phyloP scores from a whole-genome alignment of 2,797 vertebrate genomes.

The Brachymystax lenok region DNA sequence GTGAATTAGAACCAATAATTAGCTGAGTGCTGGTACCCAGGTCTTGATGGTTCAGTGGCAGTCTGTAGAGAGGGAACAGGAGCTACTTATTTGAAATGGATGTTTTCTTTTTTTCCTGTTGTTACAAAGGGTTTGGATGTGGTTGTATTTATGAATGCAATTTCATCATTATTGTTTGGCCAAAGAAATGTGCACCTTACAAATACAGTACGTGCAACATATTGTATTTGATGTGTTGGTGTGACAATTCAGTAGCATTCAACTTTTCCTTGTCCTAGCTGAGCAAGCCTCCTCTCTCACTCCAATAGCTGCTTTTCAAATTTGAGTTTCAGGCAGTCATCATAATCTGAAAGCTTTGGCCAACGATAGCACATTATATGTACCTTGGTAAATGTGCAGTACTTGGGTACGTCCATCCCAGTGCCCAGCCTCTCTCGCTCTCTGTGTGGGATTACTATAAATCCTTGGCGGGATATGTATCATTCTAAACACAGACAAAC shows the following conservation, averaged over 20 bases:
- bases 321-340: not conserved
- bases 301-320: not conserved
- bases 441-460: not conserved
- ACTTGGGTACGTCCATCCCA: not conserved
- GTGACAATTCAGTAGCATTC: not conserved
- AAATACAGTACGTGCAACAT: not conserved
- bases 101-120: constrained; percentile 54
- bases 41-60: constrained; percentile 75
- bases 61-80: constrained; percentile 58
- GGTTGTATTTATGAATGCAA: not conserved
- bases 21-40: constrained; percentile 76
- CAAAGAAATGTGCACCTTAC: not conserved
- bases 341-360: not conserved
- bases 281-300: not conserved
- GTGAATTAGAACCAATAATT: constrained; percentile 75
- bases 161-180: not conserved
- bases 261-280: not conserved
- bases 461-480: not conserved
- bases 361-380: not conserved
- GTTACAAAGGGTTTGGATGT: constrained; percentile 17
- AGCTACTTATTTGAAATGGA: constrained; percentile 72
- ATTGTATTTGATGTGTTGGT: not conserved
- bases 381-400: not conserved
- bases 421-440: not conserved
- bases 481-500: constrained; percentile 1